Percentiles rank a stretch among this genome's conserved stretches.
These are phyloP conservation scores for Lateolabrax maculatus DNA, from an alignment of 2,797 vertebrate species.

Conservation along the genomic window DNA sequence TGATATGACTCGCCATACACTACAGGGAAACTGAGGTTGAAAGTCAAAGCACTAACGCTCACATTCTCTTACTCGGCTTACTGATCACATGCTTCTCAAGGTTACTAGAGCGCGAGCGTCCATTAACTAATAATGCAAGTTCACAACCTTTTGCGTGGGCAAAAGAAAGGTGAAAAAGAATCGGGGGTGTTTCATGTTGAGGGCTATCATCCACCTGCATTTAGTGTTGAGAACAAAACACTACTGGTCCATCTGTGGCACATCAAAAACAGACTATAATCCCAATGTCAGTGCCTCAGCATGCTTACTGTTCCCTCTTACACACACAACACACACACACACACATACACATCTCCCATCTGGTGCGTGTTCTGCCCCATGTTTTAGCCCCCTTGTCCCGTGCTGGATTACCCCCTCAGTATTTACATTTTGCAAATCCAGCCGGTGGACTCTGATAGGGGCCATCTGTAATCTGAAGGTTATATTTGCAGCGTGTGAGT, in stretches of 20 bases:
- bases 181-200: constrained; percentile 9
- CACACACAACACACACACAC: constrained; percentile 30
- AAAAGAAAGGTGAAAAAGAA: not conserved
- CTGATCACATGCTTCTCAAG: constrained; percentile 32
- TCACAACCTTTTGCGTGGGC: constrained; percentile 9
- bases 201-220: constrained; percentile 48
- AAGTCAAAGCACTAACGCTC: constrained; percentile 29
- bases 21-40: constrained; percentile 29
- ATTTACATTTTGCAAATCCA: constrained; percentile 85
- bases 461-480: constrained; percentile 86
- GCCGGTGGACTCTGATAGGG: constrained; percentile 72
- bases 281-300: constrained; percentile 59
- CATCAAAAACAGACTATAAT: constrained; percentile 71
- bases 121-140: constrained; percentile 37
- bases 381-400: constrained; percentile 56
- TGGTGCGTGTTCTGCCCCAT: constrained; percentile 59
- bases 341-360: constrained; percentile 63
- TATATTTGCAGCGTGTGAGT: constrained; percentile 60
- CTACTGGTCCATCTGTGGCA: constrained; percentile 53
- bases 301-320: constrained; percentile 54
- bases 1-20: constrained; percentile 32
- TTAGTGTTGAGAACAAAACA: constrained; percentile 49
- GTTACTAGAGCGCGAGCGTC: constrained; percentile 23
- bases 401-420: constrained; percentile 80
- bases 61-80: constrained; percentile 11